Base-by-base conservation (phyloP, 2,888 invertebrate species). In the Pyrocoelia pectoralis region DNA sequence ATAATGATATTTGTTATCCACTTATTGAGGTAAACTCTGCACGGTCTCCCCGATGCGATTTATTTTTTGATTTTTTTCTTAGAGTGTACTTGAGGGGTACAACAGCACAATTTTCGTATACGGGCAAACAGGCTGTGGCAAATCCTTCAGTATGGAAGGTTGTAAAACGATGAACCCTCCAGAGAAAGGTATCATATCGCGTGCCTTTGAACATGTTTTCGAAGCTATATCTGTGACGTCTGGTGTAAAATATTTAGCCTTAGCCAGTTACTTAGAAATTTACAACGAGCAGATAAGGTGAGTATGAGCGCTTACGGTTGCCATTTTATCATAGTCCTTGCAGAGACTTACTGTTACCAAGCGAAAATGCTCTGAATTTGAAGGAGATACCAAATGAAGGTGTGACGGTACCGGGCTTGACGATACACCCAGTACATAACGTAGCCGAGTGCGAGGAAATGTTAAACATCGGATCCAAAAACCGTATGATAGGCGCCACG, bases 21-120 rank as follows among this genome's bases (percentile, higher is more conserved):
- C 80, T 94, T 28, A 90, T 94, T 33, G 93, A 94, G 85, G 91
- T 90, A 78, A 78, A 73, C 46, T 28, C n/a, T n/a, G n/a, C n/a
- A n/a, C n/a, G n/a, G n/a, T n/a, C n/a, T n/a, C n/a, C n/a, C n/a
- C n/a, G n/a, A 24, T 24, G 24, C 3, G 24, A 24, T 6, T 6
- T 17, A 49, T 12, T 17, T 24, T 4, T 52, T 6, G 33, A 49
- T 12, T 17, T 24, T 4, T 52, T 76, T 78, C 24, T 61, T 65
- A 83, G 78, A 93, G 93, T 64, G 93, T 94, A 0, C 84, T 95
- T 57, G 95, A 95, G 76, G 95, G 95, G 0, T 95, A 95, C 83
- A 96, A 95, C 83, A 93, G 93, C 13, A 95, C 95, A 0, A 93
- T 96, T 55, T 95, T 96, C 80, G 95, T 95, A 0, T 96, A 96